A percentile compares a stretch with the other conserved stretches of the same genome.
These are phyloP conservation scores for Cebus imitator DNA, from an alignment of 2,113 vertebrate genomes.

Conservation along the genomic window DNA sequence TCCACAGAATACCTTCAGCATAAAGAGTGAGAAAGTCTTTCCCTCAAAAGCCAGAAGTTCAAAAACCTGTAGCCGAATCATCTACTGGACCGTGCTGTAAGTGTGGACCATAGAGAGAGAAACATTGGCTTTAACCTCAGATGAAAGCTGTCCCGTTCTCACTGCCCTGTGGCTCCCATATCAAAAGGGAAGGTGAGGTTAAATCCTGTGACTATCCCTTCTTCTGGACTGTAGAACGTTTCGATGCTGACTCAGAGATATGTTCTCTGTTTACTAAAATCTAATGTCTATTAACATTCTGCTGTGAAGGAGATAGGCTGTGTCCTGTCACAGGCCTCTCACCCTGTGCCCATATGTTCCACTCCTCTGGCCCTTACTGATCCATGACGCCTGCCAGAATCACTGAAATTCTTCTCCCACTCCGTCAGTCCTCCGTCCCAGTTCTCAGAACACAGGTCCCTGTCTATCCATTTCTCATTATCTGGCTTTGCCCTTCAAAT, in stretches of 20 bases:
- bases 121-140: not conserved
- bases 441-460: too few relatives aligned
- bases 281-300: not conserved
- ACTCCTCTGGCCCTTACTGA: too few relatives aligned
- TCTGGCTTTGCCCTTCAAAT: not conserved
- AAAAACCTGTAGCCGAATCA: not conserved
- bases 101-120: not conserved
- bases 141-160: not conserved
- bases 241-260: too few relatives aligned
- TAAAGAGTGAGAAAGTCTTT: not conserved
- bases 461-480: not conserved
- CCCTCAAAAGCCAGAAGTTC: not conserved
- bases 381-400: too few relatives aligned
- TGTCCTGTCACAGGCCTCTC: too few relatives aligned
- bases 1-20: not conserved
- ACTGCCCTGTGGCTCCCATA: not conserved
- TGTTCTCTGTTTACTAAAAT: not conserved
- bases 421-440: too few relatives aligned
- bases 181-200: not conserved
- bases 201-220: not conserved
- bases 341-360: too few relatives aligned
- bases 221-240: not conserved
- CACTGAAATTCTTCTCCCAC: too few relatives aligned
- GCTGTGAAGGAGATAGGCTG: too few relatives aligned
- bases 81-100: not conserved